Base-by-base conservation (phyloP, 2,888 invertebrate genomes). In the Formica aserva region DNA sequence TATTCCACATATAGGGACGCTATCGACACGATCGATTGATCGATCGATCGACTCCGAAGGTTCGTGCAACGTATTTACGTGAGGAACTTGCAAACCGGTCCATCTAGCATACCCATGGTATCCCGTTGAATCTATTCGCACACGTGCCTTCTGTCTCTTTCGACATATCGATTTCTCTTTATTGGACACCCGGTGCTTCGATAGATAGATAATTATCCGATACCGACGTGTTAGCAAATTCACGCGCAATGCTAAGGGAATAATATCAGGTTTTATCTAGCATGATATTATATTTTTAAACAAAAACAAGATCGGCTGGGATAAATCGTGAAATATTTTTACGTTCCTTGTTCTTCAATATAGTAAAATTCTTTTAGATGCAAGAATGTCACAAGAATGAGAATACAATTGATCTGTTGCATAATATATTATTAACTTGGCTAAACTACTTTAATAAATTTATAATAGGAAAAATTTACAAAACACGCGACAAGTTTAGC, bases 61-160 rank as follows among this genome's bases (percentile, higher is more conserved):
- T 41, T 76, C 55, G 55, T 82, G 55, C 65, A 41, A 35, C n/a
- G 18, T n/a, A 48, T 26, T 72, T 72, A 48, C 62, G 29, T 29
- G 32, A 26, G n/a, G 41, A 82, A 63, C 55, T 81, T 35, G 71
- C 71, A 75, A 84, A 84, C 84, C 84, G 84, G 84, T 82, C 82
- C 32, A 45, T 75, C 74, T 52, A 67, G 55, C 45, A 48, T 38
- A 52, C 67, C 29, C 29, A 18, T 15, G 32, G 69, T 78, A 71
- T 83, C 60, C 6, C 15, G 38, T 52, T 18, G 55, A 63, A 26
- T 9, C 8, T 55, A 52, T 57, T 67, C 45, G 29, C 71, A 60
- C 80, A 60, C 69, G 77, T 83, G 69, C 80, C n/a, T 29, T 72
- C 48, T 35, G 45, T 35, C n/a, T 72, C 65, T 62, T 32, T 67